Base-by-base conservation (phyloP, 2,797 vertebrate genomes). In the Crocodylus rhombifer region DNA sequence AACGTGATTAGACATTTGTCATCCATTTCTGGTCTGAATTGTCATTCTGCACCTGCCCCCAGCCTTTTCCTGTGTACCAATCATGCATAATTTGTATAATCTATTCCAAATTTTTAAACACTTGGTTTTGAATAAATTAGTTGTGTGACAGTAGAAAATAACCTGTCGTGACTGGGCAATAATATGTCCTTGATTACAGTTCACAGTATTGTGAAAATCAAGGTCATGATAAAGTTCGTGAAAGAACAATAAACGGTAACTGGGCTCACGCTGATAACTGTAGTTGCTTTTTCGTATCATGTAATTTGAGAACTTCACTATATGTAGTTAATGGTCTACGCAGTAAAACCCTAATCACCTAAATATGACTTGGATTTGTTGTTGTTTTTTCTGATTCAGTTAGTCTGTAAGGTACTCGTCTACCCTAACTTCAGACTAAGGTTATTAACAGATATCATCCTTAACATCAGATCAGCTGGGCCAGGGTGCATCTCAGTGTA, bases 161-260 rank as follows among this genome's bases (percentile, higher is more conserved):
- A 3, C 8, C 61, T 57, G 8, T 5, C 74, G 67, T 84, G 58
- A 56, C 55, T 84, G 57, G 9, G 25, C 84, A 84, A n/a, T 95
- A 83, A 86, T 83, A 56, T 25, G 7, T 13, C 84, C 88, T 91
- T 90, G 89, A 86, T 92, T 80, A 23, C 23, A 86, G 51, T 1
- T 1, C 76, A 7, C 76, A 84, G 82, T 60, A 20, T 76, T 91
- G 67, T 82, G 51, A 77, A 84, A 67, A 91, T 87, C 94, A 97
- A 95, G 94, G 92, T 56, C 90, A 86, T 64, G n/a, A 82, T 95
- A 9, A 93, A 93, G 88, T 94, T 86, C 55, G 56, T 55, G 91
- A 82, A 86, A 87, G 91, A 95, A 96, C 92, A 94, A 90, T 93
- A 85, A 90, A 91, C 91, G 84, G 81, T 95, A 95, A 82, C 14